Percentiles rank a stretch among this genome's conserved stretches.
Evolutionary conservation across 2,113 vertebrate genomes (phyloP).

Genomic region (Catharus bicknelli): DNA sequence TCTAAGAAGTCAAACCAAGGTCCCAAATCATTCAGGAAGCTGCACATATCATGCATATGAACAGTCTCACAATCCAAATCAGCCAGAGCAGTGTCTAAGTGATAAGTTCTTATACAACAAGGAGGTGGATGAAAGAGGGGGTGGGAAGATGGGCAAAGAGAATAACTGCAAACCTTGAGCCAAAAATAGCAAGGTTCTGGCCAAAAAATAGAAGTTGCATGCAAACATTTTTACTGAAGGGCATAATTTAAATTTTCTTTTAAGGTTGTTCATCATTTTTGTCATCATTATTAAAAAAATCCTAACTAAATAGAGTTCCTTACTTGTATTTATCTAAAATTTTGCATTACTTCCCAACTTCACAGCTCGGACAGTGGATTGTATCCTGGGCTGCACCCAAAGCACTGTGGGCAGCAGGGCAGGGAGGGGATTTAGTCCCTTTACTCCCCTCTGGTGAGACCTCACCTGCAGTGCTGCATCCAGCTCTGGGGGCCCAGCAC

Average conservation of each 20-base stretch:
- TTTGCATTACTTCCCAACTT: not conserved
- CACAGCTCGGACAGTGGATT: not conserved
- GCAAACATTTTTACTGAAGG: not conserved
- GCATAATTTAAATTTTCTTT: not conserved
- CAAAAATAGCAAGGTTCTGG: not conserved
- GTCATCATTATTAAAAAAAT: not conserved
- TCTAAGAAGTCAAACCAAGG: not conserved
- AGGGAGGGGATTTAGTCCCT: not conserved
- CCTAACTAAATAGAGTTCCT: not conserved
- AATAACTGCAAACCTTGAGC: not conserved
- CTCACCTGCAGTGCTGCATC: not conserved
- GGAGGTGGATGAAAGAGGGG: not conserved
- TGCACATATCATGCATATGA: not conserved
- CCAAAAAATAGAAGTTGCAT: not conserved
- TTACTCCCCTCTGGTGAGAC: not conserved
- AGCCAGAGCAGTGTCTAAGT: not conserved
- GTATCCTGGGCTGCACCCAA: not conserved
- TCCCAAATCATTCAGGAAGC: not conserved
- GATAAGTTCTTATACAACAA: not conserved
- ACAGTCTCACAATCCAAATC: not conserved
- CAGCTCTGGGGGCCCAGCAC: not conserved
- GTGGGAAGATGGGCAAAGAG: not conserved
- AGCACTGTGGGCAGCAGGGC: fast-evolving
- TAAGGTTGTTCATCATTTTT: not conserved
- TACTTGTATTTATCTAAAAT: not conserved